Base-by-base conservation (phyloP, 1,140 invertebrate species). In the Scaptomyza hsui region DNA sequence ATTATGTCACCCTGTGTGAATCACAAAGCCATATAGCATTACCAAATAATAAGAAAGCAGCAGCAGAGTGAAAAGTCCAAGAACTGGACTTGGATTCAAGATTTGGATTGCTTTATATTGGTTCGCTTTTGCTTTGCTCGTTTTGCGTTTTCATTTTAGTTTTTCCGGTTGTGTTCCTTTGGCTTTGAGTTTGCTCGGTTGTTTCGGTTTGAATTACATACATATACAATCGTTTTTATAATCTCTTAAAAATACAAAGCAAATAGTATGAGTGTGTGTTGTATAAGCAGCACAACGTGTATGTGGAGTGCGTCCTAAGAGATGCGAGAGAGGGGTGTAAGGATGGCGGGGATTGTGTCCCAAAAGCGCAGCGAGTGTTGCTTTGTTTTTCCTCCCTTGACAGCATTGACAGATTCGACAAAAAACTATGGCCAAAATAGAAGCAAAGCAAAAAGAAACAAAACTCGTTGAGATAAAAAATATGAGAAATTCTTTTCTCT, bases 231-330 rank as follows among this genome's bases (percentile, higher is more conserved):
- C 21, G 60, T 72, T 80, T 85, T 85, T 88, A 86, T 86, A 86
- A 86, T 86, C 86, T 86, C 71, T 88, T 86, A 81, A 88, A 86
- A 86, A 86, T 86, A 86, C 81, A 86, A 81, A 88, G 82, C 81
- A 86, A 86, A 86, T 77, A 85, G 4, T 21, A 21, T 26, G 24
- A 9, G 6, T 71, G 53, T 71, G 61, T 71, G 44, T 77, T 80
- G 69, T 65, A 75, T 57, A 77, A 70, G 49, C 65, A 64, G 49
- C 32, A 37, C 2, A 64, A 55, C 15, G 60, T 63, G 60, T 53
- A 45, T 56, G 61, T 12, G 47, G 21, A 32, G 35, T 29, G 18
- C 44, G 42, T 55, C 45, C 61, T 42, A 37, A n/a, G 32, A 42
- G 53, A 26, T 21, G 26, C 29, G 19, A 21, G 26, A 3, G n/a